These are phyloP conservation scores for Machaerirhynchus nigripectus DNA, from an alignment of 2,113 vertebrate genomes.

Conservation along the genomic window DNA sequence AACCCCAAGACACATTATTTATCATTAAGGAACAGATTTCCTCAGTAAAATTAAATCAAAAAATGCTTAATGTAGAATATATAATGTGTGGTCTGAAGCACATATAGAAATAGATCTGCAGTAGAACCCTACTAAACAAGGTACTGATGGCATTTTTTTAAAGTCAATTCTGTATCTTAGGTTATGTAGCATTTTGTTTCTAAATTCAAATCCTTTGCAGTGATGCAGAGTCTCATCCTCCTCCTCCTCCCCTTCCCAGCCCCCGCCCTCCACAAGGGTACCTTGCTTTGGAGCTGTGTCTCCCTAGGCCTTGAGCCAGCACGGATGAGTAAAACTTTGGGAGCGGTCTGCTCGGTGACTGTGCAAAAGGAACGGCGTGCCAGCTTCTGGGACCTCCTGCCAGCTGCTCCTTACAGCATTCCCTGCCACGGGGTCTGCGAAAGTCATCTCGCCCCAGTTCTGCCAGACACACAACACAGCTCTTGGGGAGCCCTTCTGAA, in stretches of 20 bases:
- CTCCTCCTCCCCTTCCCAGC: not conserved
- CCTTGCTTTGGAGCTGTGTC: not conserved
- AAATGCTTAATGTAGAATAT: not conserved
- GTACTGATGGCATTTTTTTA: not conserved
- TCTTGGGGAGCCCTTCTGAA: not conserved
- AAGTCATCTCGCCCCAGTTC: not conserved
- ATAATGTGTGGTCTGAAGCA: not conserved
- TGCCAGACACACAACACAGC: not conserved
- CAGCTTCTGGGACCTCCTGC: conserved; percentile 5
- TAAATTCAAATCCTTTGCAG: not conserved
- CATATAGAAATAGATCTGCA: not conserved
- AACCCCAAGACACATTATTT: not conserved
- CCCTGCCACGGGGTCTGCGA: not conserved
- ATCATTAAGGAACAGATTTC: not conserved
- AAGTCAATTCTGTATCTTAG: not conserved
- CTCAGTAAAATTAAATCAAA: not conserved
- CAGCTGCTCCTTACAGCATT: conserved; percentile 9
- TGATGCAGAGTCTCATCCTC: not conserved
- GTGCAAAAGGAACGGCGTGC: not conserved
- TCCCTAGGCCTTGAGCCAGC: conserved; percentile 25
- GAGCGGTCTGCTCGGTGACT: conserved; percentile 6
- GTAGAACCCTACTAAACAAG: not conserved
- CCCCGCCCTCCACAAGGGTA: fast-evolving
- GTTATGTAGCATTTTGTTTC: not conserved
- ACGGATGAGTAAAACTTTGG: not conserved